These are phyloP conservation scores for Drosophila nasuta DNA, from an alignment of 1,140 invertebrate species.

Conservation along the genomic window DNA sequence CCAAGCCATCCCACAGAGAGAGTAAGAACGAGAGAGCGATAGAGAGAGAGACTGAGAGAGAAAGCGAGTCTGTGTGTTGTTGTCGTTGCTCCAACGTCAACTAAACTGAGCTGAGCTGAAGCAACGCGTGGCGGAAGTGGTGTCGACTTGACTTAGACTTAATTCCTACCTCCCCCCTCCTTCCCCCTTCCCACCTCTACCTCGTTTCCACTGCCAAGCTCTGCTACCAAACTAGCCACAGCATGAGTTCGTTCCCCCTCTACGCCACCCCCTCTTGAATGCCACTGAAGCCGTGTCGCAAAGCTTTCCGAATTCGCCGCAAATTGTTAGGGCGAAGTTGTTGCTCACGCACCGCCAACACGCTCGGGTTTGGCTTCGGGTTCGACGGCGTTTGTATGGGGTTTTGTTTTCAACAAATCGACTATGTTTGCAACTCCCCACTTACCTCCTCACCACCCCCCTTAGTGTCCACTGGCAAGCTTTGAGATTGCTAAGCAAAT, in stretches of 20 bases:
- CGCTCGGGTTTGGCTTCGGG: slow-evolving; percentile 25
- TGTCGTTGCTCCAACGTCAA: slow-evolving; percentile 33
- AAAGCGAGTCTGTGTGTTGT: background rate
- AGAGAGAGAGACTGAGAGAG: too few relatives aligned
- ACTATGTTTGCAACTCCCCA: slow-evolving; percentile 42
- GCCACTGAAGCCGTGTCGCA: background rate
- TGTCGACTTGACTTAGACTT: slow-evolving; percentile 38
- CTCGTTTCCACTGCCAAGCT: background rate
- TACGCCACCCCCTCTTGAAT: too few relatives aligned
- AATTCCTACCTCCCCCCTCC: background rate
- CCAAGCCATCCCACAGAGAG: slow-evolving; percentile 16
- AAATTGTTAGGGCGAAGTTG: slow-evolving; percentile 49
- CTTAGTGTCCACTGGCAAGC: background rate
- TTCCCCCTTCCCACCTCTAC: background rate
- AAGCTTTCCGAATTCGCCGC: slow-evolving; percentile 68
- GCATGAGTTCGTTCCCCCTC: too few relatives aligned
- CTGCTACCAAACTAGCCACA: background rate
- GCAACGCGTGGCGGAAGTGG: slow-evolving; percentile 40
- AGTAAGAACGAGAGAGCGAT: background rate
- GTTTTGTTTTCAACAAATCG: slow-evolving; percentile 62
- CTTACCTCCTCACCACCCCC: too few relatives aligned
- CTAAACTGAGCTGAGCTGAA: slow-evolving; percentile 17
- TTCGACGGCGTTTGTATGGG: slow-evolving; percentile 15
- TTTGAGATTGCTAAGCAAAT: slow-evolving; percentile 36
- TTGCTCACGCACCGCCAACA: slow-evolving; percentile 39